Percentiles rank a stretch among this genome's conserved stretches.
phyloP scores from a whole-genome alignment of 2,888 invertebrate species.

The Clunio marinus region DNA sequence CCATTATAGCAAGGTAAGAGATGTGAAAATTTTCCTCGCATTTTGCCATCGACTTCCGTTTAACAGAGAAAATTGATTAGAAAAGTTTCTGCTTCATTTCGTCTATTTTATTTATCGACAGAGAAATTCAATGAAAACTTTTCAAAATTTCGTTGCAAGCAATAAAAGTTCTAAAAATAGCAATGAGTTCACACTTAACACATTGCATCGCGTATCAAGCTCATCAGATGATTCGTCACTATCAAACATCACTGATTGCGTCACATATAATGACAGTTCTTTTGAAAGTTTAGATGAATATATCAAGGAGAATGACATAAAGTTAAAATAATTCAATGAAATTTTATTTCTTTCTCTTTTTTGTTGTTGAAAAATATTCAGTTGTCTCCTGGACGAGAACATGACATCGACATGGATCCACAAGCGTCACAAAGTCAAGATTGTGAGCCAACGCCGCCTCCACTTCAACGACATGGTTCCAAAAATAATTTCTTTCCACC shows the following conservation, averaged over 20 bases:
- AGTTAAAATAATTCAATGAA: neutral
- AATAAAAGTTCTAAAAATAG: conserved; percentile 21
- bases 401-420: conserved; percentile 75
- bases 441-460: conserved; percentile 88
- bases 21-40: conserved; percentile 41
- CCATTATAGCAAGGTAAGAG: conserved; percentile 87
- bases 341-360: neutral
- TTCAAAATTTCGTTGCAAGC: conserved; percentile 1
- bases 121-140: neutral
- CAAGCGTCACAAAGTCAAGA: conserved; percentile 86
- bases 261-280: conserved; percentile 1
- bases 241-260: conserved; percentile 14
- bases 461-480: conserved; percentile 75
- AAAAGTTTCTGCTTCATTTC: too few relatives aligned
- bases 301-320: too few relatives aligned
- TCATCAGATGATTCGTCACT: neutral
- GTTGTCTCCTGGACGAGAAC: conserved; percentile 80
- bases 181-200: neutral
- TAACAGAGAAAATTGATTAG: too few relatives aligned
- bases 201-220: conserved; percentile 16
- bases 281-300: conserved; percentile 14
- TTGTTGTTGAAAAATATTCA: conserved; percentile 45
- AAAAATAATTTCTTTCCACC: conserved; percentile 84
- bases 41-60: too few relatives aligned
- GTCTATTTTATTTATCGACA: too few relatives aligned